These are phyloP conservation scores for Phymastichus coffea DNA, from an alignment of 1,140 invertebrate species.

Conservation along the genomic window DNA sequence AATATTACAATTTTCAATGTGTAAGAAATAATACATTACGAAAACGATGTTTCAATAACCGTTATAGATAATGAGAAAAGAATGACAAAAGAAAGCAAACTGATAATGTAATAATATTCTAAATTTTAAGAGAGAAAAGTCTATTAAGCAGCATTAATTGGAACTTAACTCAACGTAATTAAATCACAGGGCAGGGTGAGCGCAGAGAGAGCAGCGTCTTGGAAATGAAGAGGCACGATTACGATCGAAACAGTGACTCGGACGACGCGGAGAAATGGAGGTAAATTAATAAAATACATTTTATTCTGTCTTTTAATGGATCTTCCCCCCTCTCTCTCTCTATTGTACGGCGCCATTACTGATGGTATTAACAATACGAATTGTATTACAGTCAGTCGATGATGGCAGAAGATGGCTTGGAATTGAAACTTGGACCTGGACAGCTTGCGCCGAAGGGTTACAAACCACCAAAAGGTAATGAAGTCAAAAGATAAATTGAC, in stretches of 20 bases:
- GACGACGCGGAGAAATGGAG: slow-evolving; percentile 58
- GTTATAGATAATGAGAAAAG: neutral
- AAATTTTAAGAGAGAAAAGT: too few relatives aligned
- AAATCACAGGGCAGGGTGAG: slow-evolving; percentile 49
- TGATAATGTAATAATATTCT: too few relatives aligned
- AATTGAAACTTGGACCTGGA: slow-evolving; percentile 67
- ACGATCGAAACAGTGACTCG: slow-evolving; percentile 51
- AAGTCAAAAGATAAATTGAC: slow-evolving; percentile 2
- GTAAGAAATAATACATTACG: neutral
- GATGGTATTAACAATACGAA: neutral
- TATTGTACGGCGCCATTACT: neutral
- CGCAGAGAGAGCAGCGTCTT: slow-evolving; percentile 51
- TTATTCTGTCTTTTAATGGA: too few relatives aligned
- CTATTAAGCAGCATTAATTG: too few relatives aligned
- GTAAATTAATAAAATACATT: slow-evolving; percentile 38
- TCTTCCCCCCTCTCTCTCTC: neutral
- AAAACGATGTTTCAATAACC: neutral
- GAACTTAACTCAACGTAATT: too few relatives aligned
- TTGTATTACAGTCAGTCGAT: slow-evolving; percentile 43
- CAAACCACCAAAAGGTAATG: slow-evolving; percentile 56
- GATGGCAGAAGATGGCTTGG: slow-evolving; percentile 48
- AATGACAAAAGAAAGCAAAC: too few relatives aligned
- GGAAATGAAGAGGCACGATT: slow-evolving; percentile 49
- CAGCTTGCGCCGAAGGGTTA: slow-evolving; percentile 76
- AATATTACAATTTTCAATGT: neutral